Evolutionary conservation across 1,140 invertebrate species (phyloP), one percentile per base, ranked within the genome.

Genomic region (Anadara kagoshimensis): DNA sequence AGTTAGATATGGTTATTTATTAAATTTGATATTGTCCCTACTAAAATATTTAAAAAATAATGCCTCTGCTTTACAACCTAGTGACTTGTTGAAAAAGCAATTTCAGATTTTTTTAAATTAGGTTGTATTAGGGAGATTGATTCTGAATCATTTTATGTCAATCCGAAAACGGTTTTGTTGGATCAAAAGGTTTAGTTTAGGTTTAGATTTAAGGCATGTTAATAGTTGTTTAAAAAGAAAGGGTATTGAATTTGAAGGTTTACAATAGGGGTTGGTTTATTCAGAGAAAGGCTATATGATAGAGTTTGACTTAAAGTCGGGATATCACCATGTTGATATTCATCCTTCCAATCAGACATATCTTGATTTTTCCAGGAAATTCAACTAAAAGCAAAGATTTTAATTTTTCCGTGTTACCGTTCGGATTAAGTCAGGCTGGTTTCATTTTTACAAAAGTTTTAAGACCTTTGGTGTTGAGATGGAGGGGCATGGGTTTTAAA

Each of bases 181-280:
- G 67, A 16, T 26, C 10, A n/a, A 24, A 5, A 14, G 72, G 65
- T 49, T 41, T 26, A 57, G 72, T 22, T 49, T 68, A 10, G 69
- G 68, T 54, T 68, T 74, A 57, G 65, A 74, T 68, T 54, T 68
- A 41, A 7, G 65, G 7, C 59, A 74, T 62, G 72, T 68, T 26
- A 66, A 66, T 47, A 45, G 44, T 12, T 66, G 44, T 66, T 49
- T 66, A 5, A 53, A 66, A 24, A 66, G 56, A 24, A 26, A 56
- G 51, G 56, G 43, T n/a, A 54, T 44, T 14, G 56, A 56, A 44
- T 66, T 66, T 56, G 64, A 66, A 54, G 63, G 63, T 22, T 36
- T 20, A 20, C 51, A 53, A 47, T 29, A 65, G 24, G 56, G 41
- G 20, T 47, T 63, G 24, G 47, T 43, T 47, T 49, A 47, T 24